Conservation (phyloP, 2,888 invertebrate species). For the Masnerella sp. region DNA sequence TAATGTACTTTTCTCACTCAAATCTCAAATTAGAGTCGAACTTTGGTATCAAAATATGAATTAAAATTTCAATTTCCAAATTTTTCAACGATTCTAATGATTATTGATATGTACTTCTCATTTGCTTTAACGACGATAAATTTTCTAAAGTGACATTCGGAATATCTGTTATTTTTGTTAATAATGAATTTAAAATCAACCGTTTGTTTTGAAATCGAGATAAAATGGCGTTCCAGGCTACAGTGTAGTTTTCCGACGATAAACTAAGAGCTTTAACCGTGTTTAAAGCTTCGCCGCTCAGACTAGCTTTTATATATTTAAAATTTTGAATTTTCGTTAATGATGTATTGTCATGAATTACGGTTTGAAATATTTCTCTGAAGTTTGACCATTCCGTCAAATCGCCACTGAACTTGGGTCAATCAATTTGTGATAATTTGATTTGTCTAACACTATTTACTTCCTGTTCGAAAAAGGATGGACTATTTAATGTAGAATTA, state of each 20-base stretch:
- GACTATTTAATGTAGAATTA: too few relatives aligned
- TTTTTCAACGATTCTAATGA: not conserved
- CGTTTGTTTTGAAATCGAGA: not conserved
- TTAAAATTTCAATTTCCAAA: not conserved
- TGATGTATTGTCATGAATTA: not conserved
- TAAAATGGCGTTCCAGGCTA: not conserved
- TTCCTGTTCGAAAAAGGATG: too few relatives aligned
- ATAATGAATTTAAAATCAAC: too few relatives aligned
- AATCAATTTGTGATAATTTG: not conserved
- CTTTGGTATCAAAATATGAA: not conserved
- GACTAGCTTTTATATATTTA: constrained; percentile 2
- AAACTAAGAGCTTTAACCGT: not conserved
- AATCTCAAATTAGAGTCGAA: not conserved
- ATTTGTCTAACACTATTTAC: too few relatives aligned
- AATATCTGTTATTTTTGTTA: too few relatives aligned
- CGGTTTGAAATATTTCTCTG: not conserved
- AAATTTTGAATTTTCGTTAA: not conserved
- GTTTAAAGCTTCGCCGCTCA: not conserved
- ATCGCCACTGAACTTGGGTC: not conserved
- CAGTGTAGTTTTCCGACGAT: not conserved
- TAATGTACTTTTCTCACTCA: not conserved
- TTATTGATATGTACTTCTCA: not conserved
- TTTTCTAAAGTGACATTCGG: too few relatives aligned
- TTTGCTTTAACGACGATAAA: not conserved
- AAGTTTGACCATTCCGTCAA: constrained; percentile 1